Percentiles rank a stretch among this genome's conserved stretches.
Conservation (phyloP, 2,888 invertebrate species). For the Mesochorus sp. region DNA sequence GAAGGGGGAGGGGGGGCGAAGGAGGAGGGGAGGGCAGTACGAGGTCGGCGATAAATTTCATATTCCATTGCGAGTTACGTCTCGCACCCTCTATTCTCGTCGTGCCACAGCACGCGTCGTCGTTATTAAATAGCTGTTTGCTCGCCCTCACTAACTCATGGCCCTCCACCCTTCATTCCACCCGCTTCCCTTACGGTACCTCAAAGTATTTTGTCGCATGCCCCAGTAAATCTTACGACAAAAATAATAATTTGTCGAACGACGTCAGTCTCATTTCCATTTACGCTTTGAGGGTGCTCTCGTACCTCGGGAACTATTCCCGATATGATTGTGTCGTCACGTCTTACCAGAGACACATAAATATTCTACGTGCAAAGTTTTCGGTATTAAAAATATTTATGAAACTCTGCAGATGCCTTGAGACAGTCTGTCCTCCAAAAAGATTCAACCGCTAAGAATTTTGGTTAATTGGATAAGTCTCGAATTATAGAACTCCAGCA, state of each 20-base stretch:
- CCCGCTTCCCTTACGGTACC: neutral
- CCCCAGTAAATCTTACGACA: slow-evolving; percentile 65
- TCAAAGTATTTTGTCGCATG: slow-evolving; percentile 27
- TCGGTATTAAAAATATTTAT: no score
- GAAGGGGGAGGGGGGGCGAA: slow-evolving; percentile 61
- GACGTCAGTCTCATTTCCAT: slow-evolving; percentile 30
- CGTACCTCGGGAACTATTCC: neutral
- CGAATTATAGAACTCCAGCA: no score
- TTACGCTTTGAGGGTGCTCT: neutral
- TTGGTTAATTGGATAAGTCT: no score
- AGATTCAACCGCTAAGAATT: no score
- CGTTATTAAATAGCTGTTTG: slow-evolving; percentile 72
- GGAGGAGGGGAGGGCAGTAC: slow-evolving; percentile 53
- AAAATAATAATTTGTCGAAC: slow-evolving; percentile 62
- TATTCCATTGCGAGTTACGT: slow-evolving; percentile 73
- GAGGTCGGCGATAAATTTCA: slow-evolving; percentile 73
- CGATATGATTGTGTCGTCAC: neutral
- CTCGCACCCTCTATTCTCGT: slow-evolving; percentile 33
- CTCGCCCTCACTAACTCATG: slow-evolving; percentile 61
- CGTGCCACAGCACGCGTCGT: slow-evolving; percentile 31
- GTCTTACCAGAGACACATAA: no score
- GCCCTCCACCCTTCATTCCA: slow-evolving; percentile 60
- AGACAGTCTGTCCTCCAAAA: no score
- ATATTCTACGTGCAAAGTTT: no score
- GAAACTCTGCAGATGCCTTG: no score